phyloP scores from a whole-genome alignment of 2,797 vertebrate genomes.

The Gorsachius magnificus region DNA sequence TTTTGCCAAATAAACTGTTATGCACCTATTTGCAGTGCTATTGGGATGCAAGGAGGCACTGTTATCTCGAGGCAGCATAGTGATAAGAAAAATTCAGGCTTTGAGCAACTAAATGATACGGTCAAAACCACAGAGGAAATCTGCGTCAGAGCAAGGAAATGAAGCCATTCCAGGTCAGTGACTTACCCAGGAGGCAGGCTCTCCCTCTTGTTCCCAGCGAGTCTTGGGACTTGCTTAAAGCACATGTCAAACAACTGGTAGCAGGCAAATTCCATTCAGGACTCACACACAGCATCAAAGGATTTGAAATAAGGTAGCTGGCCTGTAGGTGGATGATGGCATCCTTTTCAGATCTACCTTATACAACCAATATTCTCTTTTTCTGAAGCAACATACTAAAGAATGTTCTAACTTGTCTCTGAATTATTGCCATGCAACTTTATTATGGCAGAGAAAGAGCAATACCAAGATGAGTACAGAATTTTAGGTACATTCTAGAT shows the following conservation, averaged over 20 bases:
- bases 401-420: neutral
- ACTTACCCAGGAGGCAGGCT: neutral
- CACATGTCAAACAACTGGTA: neutral
- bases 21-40: neutral
- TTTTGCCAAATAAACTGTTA: neutral
- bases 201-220: neutral
- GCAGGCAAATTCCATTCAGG: neutral
- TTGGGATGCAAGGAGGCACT: neutral
- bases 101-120: neutral
- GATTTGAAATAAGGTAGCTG: neutral
- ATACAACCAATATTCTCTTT: neutral
- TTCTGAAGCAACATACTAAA: neutral
- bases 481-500: neutral
- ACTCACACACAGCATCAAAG: neutral
- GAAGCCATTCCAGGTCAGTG: neutral
- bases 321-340: neutral
- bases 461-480: neutral
- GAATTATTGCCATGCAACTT: neutral
- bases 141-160: neutral
- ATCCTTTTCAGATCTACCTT: neutral
- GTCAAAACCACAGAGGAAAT: neutral
- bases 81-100: slow-evolving; percentile 1
- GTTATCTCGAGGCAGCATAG: neutral
- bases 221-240: neutral
- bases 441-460: neutral